Evolutionary conservation across 2,888 invertebrate genomes (phyloP).

Genomic region (Sphecodes monilicornis): DNA sequence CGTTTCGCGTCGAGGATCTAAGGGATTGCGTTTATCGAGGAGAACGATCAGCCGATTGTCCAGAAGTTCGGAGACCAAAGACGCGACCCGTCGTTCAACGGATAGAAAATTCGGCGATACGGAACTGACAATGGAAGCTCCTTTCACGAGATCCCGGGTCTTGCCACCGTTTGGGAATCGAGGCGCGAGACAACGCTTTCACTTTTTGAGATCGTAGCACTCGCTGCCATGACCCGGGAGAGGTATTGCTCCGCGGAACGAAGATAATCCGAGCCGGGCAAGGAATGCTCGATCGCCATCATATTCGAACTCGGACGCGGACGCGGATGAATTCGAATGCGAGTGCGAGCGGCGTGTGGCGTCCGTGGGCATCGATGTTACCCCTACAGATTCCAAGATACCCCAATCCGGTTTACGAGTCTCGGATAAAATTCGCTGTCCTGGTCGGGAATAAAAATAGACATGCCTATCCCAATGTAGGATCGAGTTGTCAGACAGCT

Average conservation of each 20-base stretch:
- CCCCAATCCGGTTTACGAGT: slow-evolving; percentile 73
- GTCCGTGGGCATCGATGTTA: slow-evolving; percentile 47
- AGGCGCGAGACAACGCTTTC: slow-evolving; percentile 20
- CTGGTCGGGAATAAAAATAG: slow-evolving; percentile 65
- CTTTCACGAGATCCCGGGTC: slow-evolving; percentile 29
- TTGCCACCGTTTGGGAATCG: slow-evolving; percentile 23
- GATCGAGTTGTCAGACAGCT: slow-evolving; percentile 72
- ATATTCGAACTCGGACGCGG: slow-evolving; percentile 22
- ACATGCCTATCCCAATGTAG: slow-evolving; percentile 67
- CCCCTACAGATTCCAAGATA: slow-evolving; percentile 74
- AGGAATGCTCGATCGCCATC: slow-evolving; percentile 22
- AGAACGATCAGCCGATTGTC: background rate
- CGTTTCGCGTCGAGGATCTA: too few species aligned
- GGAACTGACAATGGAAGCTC: slow-evolving; percentile 1
- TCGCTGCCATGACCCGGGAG: slow-evolving; percentile 27
- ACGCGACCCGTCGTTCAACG: background rate
- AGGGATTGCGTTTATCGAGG: background rate
- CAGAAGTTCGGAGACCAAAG: too few species aligned
- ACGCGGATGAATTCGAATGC: slow-evolving; percentile 16
- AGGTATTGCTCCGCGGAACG: slow-evolving; percentile 34
- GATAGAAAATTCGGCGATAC: background rate
- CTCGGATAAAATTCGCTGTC: slow-evolving; percentile 69
- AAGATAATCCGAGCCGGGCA: slow-evolving; percentile 39
- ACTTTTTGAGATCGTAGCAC: slow-evolving; percentile 29
- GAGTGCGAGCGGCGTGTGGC: slow-evolving; percentile 15